Base-by-base conservation (phyloP, 2,888 invertebrate genomes). In the Lithophane ornitopus region DNA sequence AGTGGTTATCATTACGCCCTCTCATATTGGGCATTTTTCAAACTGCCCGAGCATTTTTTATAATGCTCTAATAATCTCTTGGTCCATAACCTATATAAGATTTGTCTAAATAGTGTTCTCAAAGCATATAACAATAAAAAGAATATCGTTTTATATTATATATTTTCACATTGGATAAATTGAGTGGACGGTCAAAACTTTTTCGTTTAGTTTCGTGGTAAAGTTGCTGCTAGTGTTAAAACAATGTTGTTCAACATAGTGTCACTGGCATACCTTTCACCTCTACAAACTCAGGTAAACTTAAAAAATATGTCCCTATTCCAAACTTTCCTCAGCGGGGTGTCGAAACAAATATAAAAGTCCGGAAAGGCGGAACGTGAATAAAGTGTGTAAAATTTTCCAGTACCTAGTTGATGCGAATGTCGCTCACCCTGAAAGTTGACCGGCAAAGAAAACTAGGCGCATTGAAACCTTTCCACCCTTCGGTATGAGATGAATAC, bases 321-420 rank as follows among this genome's bases (percentile, higher is more conserved):
- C 19, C 39, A 56, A 76, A 84, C 52, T 81, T 67, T 65, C 39
- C 22, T 46, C 26, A 26, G 16, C 11, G 39, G 52, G 34, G 7
- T 65, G 56, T 70, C 34, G 49, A 54, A 74, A 81, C 59, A 81
- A 73, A 85, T 73, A 68, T 67, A 28, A 66, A 74, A 70, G 28
- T 41, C 11, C 19, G 34, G 46, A 61, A 66, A 61, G 28, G n/a
- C 22, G 16, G 63, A 70, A 58, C 44, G n/a, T 26, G 72, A 72
- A 79, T 58, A 78, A 70, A 67, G 44, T 49, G 65, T 41, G 19
- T 34, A 62, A 26, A 74, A 62, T 70, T 61, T 70, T 54, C n/a
- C 52, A 71, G 52, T 46, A 41, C 11, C 11, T 41, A 61, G 39
- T 70, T 68, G 58, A 63, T 49, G 34, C 34, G 14, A 61, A 67